Conservation (phyloP, 2,113 vertebrate species). For the Sinocyclocheilus rhinocerous region DNA sequence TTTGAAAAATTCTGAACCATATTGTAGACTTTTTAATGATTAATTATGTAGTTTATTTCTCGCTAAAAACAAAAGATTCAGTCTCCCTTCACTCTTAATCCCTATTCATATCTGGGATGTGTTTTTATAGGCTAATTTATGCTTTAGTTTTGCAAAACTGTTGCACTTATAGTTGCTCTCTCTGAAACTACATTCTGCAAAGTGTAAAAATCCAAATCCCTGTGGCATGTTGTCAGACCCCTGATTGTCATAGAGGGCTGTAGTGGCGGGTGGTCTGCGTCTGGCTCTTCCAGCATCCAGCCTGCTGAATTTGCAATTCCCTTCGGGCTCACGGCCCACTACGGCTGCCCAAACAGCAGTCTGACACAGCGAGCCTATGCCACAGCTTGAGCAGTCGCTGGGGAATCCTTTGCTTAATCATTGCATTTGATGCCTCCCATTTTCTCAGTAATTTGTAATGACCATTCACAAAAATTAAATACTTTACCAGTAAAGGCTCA, state of each 20-base stretch:
- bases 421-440: conserved; percentile 74
- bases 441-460: conserved; percentile 75
- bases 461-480: conserved; percentile 77
- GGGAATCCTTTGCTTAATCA: conserved; percentile 72
- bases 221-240: background rate
- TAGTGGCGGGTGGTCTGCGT: conserved; percentile 26
- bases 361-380: conserved; percentile 61
- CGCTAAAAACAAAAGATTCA: too few relatives aligned
- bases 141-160: background rate
- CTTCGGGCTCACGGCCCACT: conserved; percentile 26
- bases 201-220: conserved; percentile 50
- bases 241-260: conserved; percentile 40
- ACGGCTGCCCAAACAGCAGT: conserved; percentile 57
- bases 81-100: too few relatives aligned
- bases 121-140: background rate
- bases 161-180: background rate
- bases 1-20: too few relatives aligned
- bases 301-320: conserved; percentile 52
- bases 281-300: conserved; percentile 23
- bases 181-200: background rate
- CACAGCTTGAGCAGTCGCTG: conserved; percentile 62
- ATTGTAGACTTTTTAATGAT: too few relatives aligned
- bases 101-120: too few relatives aligned
- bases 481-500: conserved; percentile 59
- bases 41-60: too few relatives aligned